These are phyloP conservation scores for Diadophis punctatus DNA, from an alignment of 2,113 vertebrate species.

Conservation along the genomic window DNA sequence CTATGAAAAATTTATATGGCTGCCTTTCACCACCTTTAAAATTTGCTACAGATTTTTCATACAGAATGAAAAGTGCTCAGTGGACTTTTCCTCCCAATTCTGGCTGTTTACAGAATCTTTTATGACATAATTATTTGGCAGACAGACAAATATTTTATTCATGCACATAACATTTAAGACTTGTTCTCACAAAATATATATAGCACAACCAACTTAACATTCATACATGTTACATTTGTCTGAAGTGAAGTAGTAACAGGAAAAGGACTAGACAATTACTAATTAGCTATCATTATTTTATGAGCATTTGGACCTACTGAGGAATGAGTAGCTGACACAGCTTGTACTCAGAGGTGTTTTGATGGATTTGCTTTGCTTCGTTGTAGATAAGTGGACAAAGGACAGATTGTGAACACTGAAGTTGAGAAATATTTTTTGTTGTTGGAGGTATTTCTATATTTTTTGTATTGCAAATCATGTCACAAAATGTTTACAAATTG, in stretches of 20 bases:
- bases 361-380: slow-evolving; percentile 14
- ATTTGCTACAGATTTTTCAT: neutral
- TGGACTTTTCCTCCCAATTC: neutral
- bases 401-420: slow-evolving; percentile 5
- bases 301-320: neutral
- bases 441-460: neutral
- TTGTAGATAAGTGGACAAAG: slow-evolving; percentile 1
- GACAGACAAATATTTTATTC: neutral
- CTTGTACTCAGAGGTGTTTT: neutral
- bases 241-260: neutral
- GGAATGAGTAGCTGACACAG: slow-evolving; percentile 15
- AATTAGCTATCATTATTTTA: slow-evolving; percentile 1
- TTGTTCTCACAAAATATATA: neutral
- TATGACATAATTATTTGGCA: neutral
- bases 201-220: neutral
- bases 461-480: neutral
- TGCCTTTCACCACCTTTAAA: neutral
- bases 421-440: neutral
- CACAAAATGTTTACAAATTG: neutral
- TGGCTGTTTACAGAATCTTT: neutral
- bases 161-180: neutral
- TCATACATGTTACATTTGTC: neutral
- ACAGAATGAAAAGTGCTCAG: neutral
- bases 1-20: neutral
- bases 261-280: neutral